Evolutionary conservation across 2,113 vertebrate species (phyloP).

Genomic region (Melanerpes formicivorus): DNA sequence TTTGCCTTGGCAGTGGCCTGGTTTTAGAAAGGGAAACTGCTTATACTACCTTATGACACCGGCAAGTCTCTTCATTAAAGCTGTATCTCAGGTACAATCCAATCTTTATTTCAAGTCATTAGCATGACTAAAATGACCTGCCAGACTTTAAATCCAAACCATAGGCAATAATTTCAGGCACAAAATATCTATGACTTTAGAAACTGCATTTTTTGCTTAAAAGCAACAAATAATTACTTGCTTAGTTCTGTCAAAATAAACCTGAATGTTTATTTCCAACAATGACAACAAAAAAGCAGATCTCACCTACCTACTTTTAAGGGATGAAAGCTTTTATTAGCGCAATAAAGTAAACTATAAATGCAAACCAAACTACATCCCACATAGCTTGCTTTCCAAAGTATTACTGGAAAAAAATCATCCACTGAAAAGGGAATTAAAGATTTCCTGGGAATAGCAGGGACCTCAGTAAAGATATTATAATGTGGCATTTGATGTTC

Average conservation of each 20-base stretch:
- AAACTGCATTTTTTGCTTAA: neutral
- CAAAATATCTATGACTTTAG: neutral
- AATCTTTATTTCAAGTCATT: neutral
- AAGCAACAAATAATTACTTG: neutral
- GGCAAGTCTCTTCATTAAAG: neutral
- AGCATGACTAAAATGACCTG: neutral
- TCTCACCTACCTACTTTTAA: neutral
- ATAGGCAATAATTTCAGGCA: neutral
- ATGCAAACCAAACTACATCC: neutral
- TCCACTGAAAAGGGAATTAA: conserved; percentile 12
- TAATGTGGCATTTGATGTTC: conserved; percentile 66
- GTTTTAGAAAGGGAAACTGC: neutral
- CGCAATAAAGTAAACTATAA: neutral
- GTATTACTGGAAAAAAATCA: neutral
- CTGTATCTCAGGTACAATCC: neutral
- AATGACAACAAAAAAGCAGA: neutral
- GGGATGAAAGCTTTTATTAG: neutral
- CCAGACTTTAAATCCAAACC: neutral
- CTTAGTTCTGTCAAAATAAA: neutral
- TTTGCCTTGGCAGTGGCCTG: neutral
- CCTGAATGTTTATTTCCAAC: neutral
- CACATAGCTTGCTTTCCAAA: neutral
- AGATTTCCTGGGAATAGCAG: conserved; percentile 13
- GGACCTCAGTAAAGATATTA: conserved; percentile 62
- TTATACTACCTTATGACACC: neutral